phyloP scores from a whole-genome alignment of 2,797 vertebrate genomes.

The Muscicapa comitata region DNA sequence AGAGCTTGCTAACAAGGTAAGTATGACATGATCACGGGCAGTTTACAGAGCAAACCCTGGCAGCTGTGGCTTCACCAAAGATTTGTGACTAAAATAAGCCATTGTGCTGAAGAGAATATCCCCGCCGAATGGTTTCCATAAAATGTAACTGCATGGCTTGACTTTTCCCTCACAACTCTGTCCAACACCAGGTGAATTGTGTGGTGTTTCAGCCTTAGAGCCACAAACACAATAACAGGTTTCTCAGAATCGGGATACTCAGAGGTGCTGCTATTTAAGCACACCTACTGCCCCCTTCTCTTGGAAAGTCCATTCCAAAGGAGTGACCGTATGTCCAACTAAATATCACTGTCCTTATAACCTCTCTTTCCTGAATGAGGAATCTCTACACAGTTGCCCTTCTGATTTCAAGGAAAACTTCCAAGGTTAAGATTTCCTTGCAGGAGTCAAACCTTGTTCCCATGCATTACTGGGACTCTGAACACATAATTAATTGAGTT shows the following conservation, averaged over 20 bases:
- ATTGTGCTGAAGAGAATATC: neutral
- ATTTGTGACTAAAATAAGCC: neutral
- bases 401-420: neutral
- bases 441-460: neutral
- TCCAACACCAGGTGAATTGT: neutral
- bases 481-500: neutral
- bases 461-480: accelerated
- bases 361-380: neutral
- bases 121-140: accelerated
- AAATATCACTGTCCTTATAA: neutral
- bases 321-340: neutral
- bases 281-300: neutral
- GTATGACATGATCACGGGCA: accelerated
- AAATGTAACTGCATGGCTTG: neutral
- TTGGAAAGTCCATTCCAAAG: neutral
- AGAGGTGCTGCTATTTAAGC: neutral
- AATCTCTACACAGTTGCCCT: neutral
- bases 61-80: neutral
- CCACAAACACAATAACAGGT: accelerated
- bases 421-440: neutral
- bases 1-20: neutral
- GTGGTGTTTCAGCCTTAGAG: neutral
- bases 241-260: neutral
- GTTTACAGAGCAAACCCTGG: neutral
- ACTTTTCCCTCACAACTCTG: neutral